These are phyloP conservation scores for Mus spretus DNA, from an alignment of 2,797 vertebrate genomes.

Conservation along the genomic window DNA sequence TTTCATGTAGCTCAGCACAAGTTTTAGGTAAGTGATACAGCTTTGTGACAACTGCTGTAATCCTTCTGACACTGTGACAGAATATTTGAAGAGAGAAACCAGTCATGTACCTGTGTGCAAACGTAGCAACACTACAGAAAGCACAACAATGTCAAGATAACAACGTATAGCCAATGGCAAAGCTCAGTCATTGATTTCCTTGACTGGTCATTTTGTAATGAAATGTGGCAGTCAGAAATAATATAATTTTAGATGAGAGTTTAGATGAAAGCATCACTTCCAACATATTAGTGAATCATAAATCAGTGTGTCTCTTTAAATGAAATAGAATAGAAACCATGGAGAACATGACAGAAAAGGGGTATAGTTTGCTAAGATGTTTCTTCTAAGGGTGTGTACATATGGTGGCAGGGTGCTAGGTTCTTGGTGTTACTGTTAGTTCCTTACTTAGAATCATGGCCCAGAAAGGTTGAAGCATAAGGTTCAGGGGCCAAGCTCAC, in stretches of 20 bases:
- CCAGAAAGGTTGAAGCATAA: slow-evolving; percentile 31
- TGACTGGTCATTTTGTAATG: slow-evolving; percentile 41
- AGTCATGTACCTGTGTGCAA: background rate
- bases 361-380: slow-evolving; percentile 1
- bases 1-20: background rate
- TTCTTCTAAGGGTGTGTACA: background rate
- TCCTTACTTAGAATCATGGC: slow-evolving; percentile 14
- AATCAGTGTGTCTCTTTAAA: slow-evolving; percentile 20
- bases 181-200: slow-evolving; percentile 46
- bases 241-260: slow-evolving; percentile 4
- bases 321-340: background rate
- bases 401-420: background rate
- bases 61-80: background rate
- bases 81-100: slow-evolving; percentile 47
- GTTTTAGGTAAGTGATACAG: slow-evolving; percentile 18
- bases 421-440: background rate
- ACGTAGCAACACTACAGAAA: slow-evolving; percentile 21
- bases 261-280: slow-evolving; percentile 41
- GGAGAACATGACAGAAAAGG: background rate
- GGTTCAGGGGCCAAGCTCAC: background rate
- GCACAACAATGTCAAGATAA: background rate
- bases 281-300: slow-evolving; percentile 36
- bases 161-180: background rate
- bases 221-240: slow-evolving; percentile 24
- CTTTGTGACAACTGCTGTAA: slow-evolving; percentile 32